Evolutionary conservation across 1,140 invertebrate genomes (phyloP), one percentile per base, ranked within the genome.

Genomic region (Nautilus pompilius): DNA sequence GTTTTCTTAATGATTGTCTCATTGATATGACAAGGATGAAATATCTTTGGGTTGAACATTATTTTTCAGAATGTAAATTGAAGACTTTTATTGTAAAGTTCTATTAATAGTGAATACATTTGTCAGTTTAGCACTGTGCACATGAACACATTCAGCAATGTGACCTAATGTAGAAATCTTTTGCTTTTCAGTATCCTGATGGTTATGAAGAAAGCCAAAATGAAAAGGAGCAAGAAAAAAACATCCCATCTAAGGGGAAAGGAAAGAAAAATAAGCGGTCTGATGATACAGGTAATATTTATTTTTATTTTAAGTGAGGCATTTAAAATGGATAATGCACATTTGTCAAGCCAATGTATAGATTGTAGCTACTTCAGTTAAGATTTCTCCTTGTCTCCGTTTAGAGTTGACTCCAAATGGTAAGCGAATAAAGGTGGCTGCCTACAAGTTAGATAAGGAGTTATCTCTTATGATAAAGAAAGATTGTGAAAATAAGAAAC

Each of bases 151-250:
- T n/a, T n/a, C n/a, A n/a, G n/a, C n/a, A n/a, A n/a, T n/a, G n/a
- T n/a, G n/a, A n/a, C n/a, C n/a, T n/a, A n/a, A n/a, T n/a, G n/a
- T n/a, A n/a, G n/a, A n/a, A n/a, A n/a, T n/a, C n/a, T n/a, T n/a
- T n/a, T n/a, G n/a, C n/a, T n/a, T 66, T 72, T 28, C 69, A 89
- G 88, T 91, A 90, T 82, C 90, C 90, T 15, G 89, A 90, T 49
- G 90, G 90, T n/a, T 91, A 90, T 76, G 73, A 89, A 24, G 89
- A 91, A 79, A 86, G 87, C 2, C 84, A 88, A 71, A 85, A 85
- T 63, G 77, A 79, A 36, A 79, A 76, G 61, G 73, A 77, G 48
- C 70, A 76, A 65, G 71, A 77, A 48, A 65, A 51, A 29, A 46
- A 36, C 3, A 48, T 41, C 20, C 29, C 58, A 15, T 26, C 58